Base-by-base conservation (phyloP, 53 echinoderm and acorn worm genomes). In the Patiria pectinifera region DNA sequence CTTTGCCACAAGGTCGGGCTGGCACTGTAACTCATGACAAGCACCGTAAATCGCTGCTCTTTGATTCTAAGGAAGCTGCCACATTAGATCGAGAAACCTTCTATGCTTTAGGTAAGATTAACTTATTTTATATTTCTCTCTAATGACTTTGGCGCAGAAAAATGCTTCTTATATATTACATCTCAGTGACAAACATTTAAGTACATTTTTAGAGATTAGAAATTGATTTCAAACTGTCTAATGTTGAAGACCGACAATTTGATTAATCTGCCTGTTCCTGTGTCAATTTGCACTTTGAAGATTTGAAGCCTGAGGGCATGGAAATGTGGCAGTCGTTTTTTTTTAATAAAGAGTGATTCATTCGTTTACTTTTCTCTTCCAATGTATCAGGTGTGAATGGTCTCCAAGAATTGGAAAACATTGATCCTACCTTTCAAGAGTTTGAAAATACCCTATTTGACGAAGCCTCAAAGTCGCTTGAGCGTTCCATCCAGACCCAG, bases 1-100 rank as follows among this genome's bases (percentile, higher is more conserved):
- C 97, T 18, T 88, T 95, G 13, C 97, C 97, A n/a, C 95, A 97
- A 72, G 93, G 93, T 2, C 89, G 89, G 69, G 93, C 89, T 18
- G 89, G 92, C 4, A 86, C 71, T 5, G 47, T 75, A 49, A 86
- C 79, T 14, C 91, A 85, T 80, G 94, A 92, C 69, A 94, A 82
- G 77, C 91, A 94, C 21, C 86, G 92, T 12, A 94, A 93, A 86
- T 97, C 97, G 3, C 84, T 97, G 35, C 94, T 97, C n/a, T 97
- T 97, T 92, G 96, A 97, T 69, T 89, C 96, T 1, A 92, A 95
- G 48, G 97, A 97, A 80, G 97, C 97, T 43, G 96, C 95, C 5
- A 80, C 87, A 2, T 74, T 97, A 61, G 95, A 96, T 91, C 91
- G 91, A 70, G 97, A 97, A 10, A 97, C 97, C 4, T 93, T 96